Percentiles rank a stretch among this genome's conserved stretches.
phyloP scores from a whole-genome alignment of 1,140 invertebrate species.

The Theocolax elegans region DNA sequence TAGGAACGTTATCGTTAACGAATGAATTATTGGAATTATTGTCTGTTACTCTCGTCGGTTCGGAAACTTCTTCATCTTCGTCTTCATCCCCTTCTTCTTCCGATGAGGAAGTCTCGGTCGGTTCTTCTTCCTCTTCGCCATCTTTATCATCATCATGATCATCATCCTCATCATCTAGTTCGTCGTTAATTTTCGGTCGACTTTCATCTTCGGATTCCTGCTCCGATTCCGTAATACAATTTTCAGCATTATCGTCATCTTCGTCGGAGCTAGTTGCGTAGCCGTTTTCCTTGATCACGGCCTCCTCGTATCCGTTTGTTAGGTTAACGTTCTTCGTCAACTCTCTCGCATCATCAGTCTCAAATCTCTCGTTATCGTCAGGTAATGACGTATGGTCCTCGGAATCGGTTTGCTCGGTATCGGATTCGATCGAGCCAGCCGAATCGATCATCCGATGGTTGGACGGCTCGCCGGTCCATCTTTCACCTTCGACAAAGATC shows the following conservation, averaged over 20 bases:
- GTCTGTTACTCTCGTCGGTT: not conserved
- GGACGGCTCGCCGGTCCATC: not conserved
- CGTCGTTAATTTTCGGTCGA: too few species aligned
- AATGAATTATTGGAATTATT: not conserved
- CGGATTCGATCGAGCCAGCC: conserved; percentile 5
- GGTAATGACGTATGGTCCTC: not conserved
- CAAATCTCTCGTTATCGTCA: conserved; percentile 33
- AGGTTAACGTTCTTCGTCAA: not conserved
- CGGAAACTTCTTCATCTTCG: not conserved
- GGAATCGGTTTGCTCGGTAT: not conserved
- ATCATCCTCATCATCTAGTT: not conserved
- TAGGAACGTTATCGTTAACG: not conserved
- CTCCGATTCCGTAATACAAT: not conserved
- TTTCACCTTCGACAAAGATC: conserved; percentile 26
- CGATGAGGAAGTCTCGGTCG: not conserved
- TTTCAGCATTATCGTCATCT: conserved; percentile 18
- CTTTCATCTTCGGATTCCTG: conserved; percentile 6
- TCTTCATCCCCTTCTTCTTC: conserved; percentile 30
- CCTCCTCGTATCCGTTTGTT: not conserved
- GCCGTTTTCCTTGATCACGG: conserved; percentile 21
- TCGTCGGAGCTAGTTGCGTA: conserved; percentile 16
- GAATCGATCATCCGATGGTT: not conserved
- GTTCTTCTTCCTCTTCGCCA: not conserved
- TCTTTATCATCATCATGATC: not conserved
- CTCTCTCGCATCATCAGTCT: conserved; percentile 29